Conservation (phyloP, 2,113 vertebrate genomes). For the Galemys pyrenaicus region DNA sequence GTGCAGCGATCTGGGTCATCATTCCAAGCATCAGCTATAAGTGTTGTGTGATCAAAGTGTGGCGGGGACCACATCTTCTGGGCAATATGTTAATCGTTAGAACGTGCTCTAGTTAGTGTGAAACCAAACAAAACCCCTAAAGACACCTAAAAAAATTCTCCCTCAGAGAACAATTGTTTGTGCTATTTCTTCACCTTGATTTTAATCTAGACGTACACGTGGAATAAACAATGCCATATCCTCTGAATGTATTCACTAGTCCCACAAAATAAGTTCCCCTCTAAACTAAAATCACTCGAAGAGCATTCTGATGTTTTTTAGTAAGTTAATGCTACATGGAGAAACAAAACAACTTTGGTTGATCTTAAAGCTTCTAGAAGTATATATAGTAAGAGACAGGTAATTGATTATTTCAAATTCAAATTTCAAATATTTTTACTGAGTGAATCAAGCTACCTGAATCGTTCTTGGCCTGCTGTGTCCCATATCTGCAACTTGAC, state of each 20-base stretch:
- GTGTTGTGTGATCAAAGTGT: neutral
- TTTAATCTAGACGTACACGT: neutral
- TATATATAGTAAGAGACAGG: neutral
- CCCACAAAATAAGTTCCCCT: neutral
- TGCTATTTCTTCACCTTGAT: no score
- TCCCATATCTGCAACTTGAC: constrained; percentile 91
- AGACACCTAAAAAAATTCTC: neutral
- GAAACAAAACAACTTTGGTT: neutral
- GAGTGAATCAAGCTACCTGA: constrained; percentile 85
- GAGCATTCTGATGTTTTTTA: neutral
- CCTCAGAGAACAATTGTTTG: neutral
- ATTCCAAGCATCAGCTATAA: neutral
- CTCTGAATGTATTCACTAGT: neutral
- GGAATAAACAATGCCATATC: fast-evolving
- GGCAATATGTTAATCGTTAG: neutral
- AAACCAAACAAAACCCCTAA: neutral
- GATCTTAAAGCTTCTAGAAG: neutral
- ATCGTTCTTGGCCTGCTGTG: constrained; percentile 89
- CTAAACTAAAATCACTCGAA: neutral
- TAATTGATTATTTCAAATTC: neutral
- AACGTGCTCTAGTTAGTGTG: neutral
- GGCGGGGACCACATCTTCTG: neutral
- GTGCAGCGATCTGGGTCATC: neutral
- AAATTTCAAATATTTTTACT: neutral
- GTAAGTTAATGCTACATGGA: neutral